Base-by-base conservation (phyloP, 2,113 vertebrate genomes). In the Microcebus lehilahytsara region DNA sequence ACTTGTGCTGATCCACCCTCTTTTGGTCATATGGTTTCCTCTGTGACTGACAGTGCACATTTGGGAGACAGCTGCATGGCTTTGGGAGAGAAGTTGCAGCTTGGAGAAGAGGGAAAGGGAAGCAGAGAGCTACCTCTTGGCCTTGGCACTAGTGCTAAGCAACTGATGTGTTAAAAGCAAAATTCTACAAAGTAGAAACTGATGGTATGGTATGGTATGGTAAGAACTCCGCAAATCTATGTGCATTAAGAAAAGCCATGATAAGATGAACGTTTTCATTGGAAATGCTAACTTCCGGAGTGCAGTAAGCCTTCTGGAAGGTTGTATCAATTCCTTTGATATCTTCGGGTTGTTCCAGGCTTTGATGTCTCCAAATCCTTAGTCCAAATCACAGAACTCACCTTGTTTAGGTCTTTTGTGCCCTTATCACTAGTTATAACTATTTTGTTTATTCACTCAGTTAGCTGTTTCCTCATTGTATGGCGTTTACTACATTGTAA, bases 1-100 rank as follows among this genome's bases (percentile, higher is more conserved):
- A 92, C 67, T 80, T 58, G n/a, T 88, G 66, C 72, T 40, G 40
- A 81, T 60, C 49, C 30, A 69, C 20, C 75, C 30, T 51, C 42
- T 93, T 75, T 64, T 13, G 71, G 58, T 84, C 66, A 78, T 81
- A 66, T 53, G 92, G 79, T 58, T 85, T 92, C 60, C 83, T 78
- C 6, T 67, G 64, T 93, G 46, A 80, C 66, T 37, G 80, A 79
- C 27, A 37, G 53, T 40, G 12, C 25, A 78, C 53, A 16, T 88
- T 56, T 42, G 66, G 89, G 91, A 96, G 40, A 90, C 42, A 94
- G 93, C 40, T 88, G 69, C 32, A 83, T 56, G 67, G 69, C 66
- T 85, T 22, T 81, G 78, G 37, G 16, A 94, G 66, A 83, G 90
- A 81, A 94, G 85, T 0, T 66, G 40, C 64, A 91, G 77, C 40